Conservation (phyloP, 2,888 invertebrate species). For the Leptopilina myrica region DNA sequence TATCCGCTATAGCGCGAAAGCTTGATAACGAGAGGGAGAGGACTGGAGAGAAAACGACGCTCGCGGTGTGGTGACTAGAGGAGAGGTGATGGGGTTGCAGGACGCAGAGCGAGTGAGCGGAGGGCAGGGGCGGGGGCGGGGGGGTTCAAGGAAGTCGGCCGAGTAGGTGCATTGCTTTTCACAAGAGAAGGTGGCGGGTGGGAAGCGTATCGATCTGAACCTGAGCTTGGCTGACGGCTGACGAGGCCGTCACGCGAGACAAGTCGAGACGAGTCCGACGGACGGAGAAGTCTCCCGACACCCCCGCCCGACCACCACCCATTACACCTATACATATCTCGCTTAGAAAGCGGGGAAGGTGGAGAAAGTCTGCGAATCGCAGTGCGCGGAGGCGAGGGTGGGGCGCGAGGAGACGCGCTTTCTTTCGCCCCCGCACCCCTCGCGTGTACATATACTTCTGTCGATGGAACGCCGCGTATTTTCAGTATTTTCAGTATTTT, state of each 20-base stretch:
- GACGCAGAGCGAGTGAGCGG: not conserved
- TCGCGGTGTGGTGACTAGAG: slow-evolving; percentile 19
- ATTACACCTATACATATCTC: slow-evolving; percentile 55
- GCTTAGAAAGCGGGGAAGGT: slow-evolving; percentile 43
- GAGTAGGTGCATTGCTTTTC: slow-evolving; percentile 75
- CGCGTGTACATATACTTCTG: not conserved
- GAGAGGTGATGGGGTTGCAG: slow-evolving; percentile 48
- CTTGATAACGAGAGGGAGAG: slow-evolving; percentile 42
- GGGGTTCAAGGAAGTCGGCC: slow-evolving; percentile 59
- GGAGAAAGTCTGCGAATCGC: slow-evolving; percentile 40
- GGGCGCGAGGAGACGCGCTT: not conserved
- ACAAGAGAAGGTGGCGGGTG: slow-evolving; percentile 60
- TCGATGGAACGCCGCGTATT: slow-evolving; percentile 6
- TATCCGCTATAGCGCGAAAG: slow-evolving; percentile 43
- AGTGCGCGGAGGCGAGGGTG: not conserved
- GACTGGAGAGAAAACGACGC: slow-evolving; percentile 43
- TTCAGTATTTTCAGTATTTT: too few relatives aligned
- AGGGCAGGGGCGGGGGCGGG: slow-evolving; percentile 40
- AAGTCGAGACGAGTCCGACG: slow-evolving; percentile 73
- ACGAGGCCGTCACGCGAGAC: slow-evolving; percentile 77
- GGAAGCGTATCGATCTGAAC: slow-evolving; percentile 76
- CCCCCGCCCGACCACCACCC: slow-evolving; percentile 48
- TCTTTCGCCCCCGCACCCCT: not conserved
- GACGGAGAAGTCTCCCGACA: slow-evolving; percentile 65
- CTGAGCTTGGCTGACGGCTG: slow-evolving; percentile 75